These are phyloP conservation scores for Stichodactyla helianthus DNA, from an alignment of 64 coral and sea anemone genomes.

Conservation along the genomic window DNA sequence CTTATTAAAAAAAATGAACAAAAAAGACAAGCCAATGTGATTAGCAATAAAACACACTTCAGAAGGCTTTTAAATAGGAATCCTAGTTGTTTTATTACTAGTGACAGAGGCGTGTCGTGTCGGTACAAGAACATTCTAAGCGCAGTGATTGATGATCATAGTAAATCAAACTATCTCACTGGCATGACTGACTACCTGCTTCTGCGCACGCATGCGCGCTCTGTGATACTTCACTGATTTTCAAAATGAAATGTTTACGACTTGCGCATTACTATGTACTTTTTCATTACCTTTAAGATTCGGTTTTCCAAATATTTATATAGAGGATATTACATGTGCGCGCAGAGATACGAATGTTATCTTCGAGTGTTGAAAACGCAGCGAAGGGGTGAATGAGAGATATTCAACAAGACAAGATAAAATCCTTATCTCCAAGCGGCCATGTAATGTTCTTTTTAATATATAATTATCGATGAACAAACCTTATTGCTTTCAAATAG, in stretches of 20 bases:
- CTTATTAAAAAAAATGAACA: not conserved
- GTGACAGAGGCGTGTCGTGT: not conserved
- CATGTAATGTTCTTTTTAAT: too few species aligned
- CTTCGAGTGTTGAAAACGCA: too few species aligned
- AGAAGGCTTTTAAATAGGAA: not conserved
- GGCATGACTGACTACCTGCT: not conserved
- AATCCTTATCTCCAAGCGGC: too few species aligned
- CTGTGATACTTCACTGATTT: not conserved
- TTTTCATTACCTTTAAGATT: not conserved
- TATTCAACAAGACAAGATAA: too few species aligned
- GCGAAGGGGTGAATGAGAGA: too few species aligned
- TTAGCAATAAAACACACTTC: slow-evolving; percentile 11
- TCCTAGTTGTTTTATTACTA: not conserved
- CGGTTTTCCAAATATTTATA: too few species aligned
- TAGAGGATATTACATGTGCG: too few species aligned
- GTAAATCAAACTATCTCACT: not conserved
- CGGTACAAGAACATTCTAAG: not conserved
- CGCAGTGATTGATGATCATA: not conserved
- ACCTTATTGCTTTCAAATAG: too few species aligned
- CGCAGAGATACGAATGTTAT: too few species aligned
- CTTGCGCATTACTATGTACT: not conserved
- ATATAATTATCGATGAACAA: too few species aligned
- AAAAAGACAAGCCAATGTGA: not conserved
- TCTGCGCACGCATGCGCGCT: not conserved
- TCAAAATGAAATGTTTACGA: not conserved